Evolutionary conservation across 2,888 invertebrate genomes (phyloP).

Genomic region (Cheilosia scutellata): DNA sequence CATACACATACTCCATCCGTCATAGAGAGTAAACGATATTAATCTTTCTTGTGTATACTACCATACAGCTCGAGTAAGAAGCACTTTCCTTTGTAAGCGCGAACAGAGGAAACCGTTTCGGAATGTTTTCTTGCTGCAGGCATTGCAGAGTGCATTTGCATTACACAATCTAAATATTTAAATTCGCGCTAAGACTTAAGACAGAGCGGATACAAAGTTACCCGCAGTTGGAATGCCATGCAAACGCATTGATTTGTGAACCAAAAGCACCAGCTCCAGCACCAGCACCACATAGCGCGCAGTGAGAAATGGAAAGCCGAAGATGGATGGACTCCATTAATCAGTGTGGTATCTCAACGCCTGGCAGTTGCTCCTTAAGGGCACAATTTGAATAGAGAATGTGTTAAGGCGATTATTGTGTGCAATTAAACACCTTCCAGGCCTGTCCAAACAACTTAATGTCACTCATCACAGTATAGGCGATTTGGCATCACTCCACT

Average conservation of each 20-base stretch:
- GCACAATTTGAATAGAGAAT: background rate
- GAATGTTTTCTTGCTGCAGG: constrained; percentile 17
- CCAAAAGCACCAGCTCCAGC: no score
- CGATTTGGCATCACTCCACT: constrained; percentile 9
- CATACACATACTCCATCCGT: background rate
- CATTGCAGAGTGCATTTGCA: background rate
- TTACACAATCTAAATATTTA: constrained; percentile 38
- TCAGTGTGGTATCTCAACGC: constrained; percentile 15
- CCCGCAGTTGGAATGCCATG: constrained; percentile 8
- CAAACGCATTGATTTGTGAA: constrained; percentile 9
- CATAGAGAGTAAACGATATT: constrained; percentile 12
- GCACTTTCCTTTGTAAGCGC: constrained; percentile 27
- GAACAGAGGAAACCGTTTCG: constrained; percentile 21
- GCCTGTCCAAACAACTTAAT: background rate
- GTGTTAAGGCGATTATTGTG: background rate
- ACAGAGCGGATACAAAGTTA: constrained; percentile 3
- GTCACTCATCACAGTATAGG: background rate
- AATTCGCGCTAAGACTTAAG: constrained; percentile 7
- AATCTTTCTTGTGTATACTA: constrained; percentile 5
- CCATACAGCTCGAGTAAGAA: background rate
- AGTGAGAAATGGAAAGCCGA: background rate
- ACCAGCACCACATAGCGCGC: background rate
- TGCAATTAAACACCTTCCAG: background rate
- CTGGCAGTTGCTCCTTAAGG: constrained; percentile 12
- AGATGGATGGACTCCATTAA: constrained; percentile 22